Evolutionary conservation across 2,888 invertebrate species (phyloP), one percentile per base, ranked within the genome.

Genomic region (Octonoba sinensis): DNA sequence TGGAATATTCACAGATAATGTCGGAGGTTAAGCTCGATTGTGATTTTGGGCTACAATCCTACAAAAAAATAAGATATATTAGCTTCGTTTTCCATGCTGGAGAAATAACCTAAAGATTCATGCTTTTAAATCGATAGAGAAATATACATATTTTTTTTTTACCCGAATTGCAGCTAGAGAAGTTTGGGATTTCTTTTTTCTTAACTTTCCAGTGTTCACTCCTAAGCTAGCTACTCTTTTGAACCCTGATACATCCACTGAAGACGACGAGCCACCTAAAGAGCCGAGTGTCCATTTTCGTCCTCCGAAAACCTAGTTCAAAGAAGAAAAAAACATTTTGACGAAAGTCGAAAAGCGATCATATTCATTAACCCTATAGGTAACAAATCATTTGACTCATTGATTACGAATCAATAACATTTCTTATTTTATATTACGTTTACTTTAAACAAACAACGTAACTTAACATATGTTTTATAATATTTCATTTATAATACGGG

Each of bases 261-360:
- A 91, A 4, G 92, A 91, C 16, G 91, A 91, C 85, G 92, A 92
- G 57, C 92, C 89, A 75, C 92, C 89, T 56, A 92, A 88, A 2
- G 91, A 90, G 44, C 91, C 92, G 0, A 91, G 88, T 0, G 93
- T 92, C 89, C 95, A 94, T 86, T 95, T 94, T 83, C 95, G 90
- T 8, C 96, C 96, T 11, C 96, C 96, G 87, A 96, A 96, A 2
- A 93, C 93, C 93, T 94, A 87, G 8, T 36, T 36, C 8, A 3
- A 36, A 36, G 8, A 36, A 13, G 4, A 16, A 60, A 57, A 57
- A 22, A 24, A 22, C 12, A 22, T 36, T 36, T 36, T 6, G 8
- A n/a, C n/a, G 8, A 36, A 2, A 4, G 11, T 36, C 3, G 11
- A 3, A 20, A 54, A 54, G 16, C n/a, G 8, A 8, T 18, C n/a